Percentiles rank a stretch among this genome's conserved stretches.
Conservation (phyloP, 2,797 vertebrate species). For the Oreortyx pictus region DNA sequence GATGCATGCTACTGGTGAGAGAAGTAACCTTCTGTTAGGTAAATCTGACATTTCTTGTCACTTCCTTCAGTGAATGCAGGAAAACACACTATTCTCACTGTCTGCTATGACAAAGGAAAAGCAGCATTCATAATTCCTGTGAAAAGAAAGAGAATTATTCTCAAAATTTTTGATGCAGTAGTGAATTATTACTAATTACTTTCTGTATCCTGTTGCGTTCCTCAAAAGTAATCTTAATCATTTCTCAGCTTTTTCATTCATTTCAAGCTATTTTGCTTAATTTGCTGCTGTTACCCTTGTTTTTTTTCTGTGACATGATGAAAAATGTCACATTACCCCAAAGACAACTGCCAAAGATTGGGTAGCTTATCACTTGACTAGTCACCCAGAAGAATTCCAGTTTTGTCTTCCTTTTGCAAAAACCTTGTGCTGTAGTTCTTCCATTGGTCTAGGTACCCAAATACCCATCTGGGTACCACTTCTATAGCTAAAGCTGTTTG, state of each 20-base stretch:
- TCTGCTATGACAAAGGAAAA: not conserved
- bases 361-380: not conserved
- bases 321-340: not conserved
- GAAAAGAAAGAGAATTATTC: not conserved
- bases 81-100: not conserved
- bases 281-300: not conserved
- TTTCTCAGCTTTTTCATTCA: not conserved
- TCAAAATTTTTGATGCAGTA: not conserved
- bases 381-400: not conserved
- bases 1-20: not conserved
- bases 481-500: not conserved
- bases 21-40: conserved; percentile 18
- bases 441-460: not conserved
- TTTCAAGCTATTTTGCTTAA: not conserved
- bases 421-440: not conserved
- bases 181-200: not conserved
- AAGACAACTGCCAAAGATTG: not conserved
- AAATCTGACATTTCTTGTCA: not conserved
- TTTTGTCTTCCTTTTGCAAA: not conserved
- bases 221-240: not conserved
- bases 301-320: not conserved
- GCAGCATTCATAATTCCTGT: not conserved
- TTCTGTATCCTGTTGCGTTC: not conserved
- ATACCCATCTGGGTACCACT: not conserved
- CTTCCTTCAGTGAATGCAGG: not conserved